Evolutionary conservation across 2,113 vertebrate species (phyloP).

Genomic region (Halcyon malimbica): DNA sequence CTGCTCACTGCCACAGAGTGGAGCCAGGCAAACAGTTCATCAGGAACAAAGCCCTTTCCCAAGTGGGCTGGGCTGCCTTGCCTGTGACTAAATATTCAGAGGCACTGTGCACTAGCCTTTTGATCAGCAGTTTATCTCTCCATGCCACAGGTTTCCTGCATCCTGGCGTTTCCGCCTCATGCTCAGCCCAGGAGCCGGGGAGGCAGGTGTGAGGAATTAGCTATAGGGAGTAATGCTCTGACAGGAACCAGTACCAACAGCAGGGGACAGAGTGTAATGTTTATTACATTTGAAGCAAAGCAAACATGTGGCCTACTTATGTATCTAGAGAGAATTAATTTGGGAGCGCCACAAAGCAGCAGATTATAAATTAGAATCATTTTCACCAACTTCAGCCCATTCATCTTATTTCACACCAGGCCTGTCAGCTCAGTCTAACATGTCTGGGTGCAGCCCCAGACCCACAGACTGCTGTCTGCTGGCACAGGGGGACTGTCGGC

Average conservation of each 20-base stretch:
- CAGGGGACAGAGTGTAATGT: slow-evolving; percentile 75
- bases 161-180: slow-evolving; percentile 44
- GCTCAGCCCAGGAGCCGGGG: slow-evolving; percentile 65
- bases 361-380: slow-evolving; percentile 83
- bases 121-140: slow-evolving; percentile 69
- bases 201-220: slow-evolving; percentile 80
- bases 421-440: slow-evolving; percentile 66
- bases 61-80: background rate
- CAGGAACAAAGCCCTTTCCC: background rate
- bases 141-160: slow-evolving; percentile 53
- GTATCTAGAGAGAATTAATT: slow-evolving; percentile 82
- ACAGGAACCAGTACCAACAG: slow-evolving; percentile 72
- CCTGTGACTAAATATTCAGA: background rate
- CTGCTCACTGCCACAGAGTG: accelerated
- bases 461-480: background rate
- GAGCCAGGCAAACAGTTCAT: background rate
- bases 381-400: slow-evolving; percentile 77
- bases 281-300: slow-evolving; percentile 79
- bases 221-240: slow-evolving; percentile 59
- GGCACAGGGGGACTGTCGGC: background rate
- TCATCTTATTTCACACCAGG: slow-evolving; percentile 77
- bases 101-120: slow-evolving; percentile 5
- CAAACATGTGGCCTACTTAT: slow-evolving; percentile 81
- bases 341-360: slow-evolving; percentile 76
- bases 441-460: background rate